A percentile compares a stretch with the other conserved stretches of the same genome.
These are phyloP conservation scores for Pseudomyrmex gracilis DNA, from an alignment of 1,140 invertebrate species.

Conservation along the genomic window DNA sequence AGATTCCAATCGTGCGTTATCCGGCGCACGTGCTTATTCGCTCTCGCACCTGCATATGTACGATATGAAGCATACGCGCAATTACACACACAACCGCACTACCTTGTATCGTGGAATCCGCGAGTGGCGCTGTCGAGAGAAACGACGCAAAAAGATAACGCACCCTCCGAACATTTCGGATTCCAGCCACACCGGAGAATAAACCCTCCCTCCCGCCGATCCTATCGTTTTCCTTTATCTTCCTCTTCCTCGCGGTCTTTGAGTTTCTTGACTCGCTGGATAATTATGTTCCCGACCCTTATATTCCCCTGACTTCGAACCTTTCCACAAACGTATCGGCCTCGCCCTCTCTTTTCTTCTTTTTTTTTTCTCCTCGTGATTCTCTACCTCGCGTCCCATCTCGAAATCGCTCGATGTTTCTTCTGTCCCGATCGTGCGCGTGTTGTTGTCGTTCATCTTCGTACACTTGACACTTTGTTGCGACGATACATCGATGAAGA, in stretches of 20 bases:
- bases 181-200: constrained; percentile 72
- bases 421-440: not conserved
- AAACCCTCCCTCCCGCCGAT: constrained; percentile 26
- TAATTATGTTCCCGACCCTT: constrained; percentile 71
- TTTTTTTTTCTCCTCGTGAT: constrained; percentile 13
- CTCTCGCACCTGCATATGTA: constrained; percentile 4
- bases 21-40: constrained; percentile 3
- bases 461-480: too few relatives aligned
- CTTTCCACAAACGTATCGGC: constrained; percentile 67
- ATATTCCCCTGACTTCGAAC: constrained; percentile 64
- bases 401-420: not conserved
- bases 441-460: not conserved
- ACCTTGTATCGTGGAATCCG: constrained; percentile 66
- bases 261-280: constrained; percentile 68
- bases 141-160: constrained; percentile 73
- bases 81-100: not conserved
- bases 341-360: not conserved
- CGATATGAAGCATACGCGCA: too few relatives aligned
- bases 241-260: constrained; percentile 37
- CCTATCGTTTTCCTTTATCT: constrained; percentile 20
- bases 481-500: too few relatives aligned
- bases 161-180: constrained; percentile 69
- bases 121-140: constrained; percentile 65
- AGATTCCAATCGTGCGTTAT: not conserved
- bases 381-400: not conserved